These are phyloP conservation scores for Lepus timidus DNA, from an alignment of 2,113 vertebrate species.

Conservation along the genomic window DNA sequence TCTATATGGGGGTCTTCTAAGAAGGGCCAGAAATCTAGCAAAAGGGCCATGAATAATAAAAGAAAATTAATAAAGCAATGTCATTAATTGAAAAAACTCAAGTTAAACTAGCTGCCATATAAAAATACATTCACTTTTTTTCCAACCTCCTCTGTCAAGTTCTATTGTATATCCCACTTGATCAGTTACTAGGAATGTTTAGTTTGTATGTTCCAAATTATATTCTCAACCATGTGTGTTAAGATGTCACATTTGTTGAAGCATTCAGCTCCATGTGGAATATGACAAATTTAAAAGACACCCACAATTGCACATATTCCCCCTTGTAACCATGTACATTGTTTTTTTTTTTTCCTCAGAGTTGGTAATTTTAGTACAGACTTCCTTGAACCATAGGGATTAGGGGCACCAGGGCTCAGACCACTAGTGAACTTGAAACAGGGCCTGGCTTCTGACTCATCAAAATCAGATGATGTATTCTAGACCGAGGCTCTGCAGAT, in stretches of 20 bases:
- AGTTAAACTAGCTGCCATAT: slow-evolving; percentile 3
- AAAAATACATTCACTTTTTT: neutral
- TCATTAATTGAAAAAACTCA: neutral
- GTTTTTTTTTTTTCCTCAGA: neutral
- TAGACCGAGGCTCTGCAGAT: neutral
- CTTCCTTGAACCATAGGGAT: neutral
- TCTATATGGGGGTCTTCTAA: neutral
- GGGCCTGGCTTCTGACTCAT: neutral
- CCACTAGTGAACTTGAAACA: slow-evolving; percentile 18
- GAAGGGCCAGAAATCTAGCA: slow-evolving; percentile 44
- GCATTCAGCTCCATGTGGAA: neutral
- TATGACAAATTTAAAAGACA: slow-evolving; percentile 54
- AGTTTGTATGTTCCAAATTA: neutral
- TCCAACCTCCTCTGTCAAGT: neutral
- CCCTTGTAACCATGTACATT: neutral
- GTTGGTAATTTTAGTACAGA: neutral
- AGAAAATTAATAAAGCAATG: neutral
- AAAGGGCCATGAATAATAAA: neutral
- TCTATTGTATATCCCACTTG: slow-evolving; percentile 33
- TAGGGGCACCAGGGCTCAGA: neutral
- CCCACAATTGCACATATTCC: neutral
- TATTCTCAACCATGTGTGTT: neutral
- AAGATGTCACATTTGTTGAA: neutral
- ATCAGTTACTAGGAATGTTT: slow-evolving; percentile 38
- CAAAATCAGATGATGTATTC: neutral